Evolutionary conservation across 2,888 invertebrate genomes (phyloP).

Genomic region (Lasioglossum morio): DNA sequence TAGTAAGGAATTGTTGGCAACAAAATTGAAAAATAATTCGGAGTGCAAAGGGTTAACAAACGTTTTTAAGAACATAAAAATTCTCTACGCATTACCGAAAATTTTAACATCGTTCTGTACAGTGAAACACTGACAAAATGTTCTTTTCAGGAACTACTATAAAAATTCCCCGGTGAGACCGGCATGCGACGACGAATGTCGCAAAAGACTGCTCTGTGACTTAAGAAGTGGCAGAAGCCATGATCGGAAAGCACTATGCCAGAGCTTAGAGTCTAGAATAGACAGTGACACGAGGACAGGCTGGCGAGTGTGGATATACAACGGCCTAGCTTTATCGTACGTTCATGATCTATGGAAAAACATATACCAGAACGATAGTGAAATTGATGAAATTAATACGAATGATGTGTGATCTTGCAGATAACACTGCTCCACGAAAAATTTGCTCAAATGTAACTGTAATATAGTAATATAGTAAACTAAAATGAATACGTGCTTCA

Average conservation of each 20-base stretch:
- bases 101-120: not conserved
- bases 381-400: constrained; percentile 67
- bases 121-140: not conserved
- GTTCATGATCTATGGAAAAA: constrained; percentile 85
- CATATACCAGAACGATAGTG: constrained; percentile 67
- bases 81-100: too few relatives aligned
- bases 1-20: too few relatives aligned
- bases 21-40: too few relatives aligned
- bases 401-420: not conserved
- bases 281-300: constrained; percentile 91
- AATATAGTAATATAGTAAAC: not conserved
- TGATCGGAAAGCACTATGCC: constrained; percentile 93
- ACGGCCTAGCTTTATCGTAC: constrained; percentile 94
- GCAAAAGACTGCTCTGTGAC: constrained; percentile 94
- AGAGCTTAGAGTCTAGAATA: constrained; percentile 93
- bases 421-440: not conserved
- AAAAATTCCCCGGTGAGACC: constrained; percentile 95
- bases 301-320: constrained; percentile 95
- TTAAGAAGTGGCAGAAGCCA: constrained; percentile 94
- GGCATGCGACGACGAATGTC: constrained; percentile 93
- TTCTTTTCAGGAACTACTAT: constrained; percentile 90
- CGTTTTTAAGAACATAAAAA: too few relatives aligned
- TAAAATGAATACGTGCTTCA: not conserved
- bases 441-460: not conserved
- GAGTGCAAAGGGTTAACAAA: too few relatives aligned